Percentiles rank a stretch among this genome's conserved stretches.
phyloP scores from a whole-genome alignment of 2,797 vertebrate species.

The Aplochiton taeniatus region DNA sequence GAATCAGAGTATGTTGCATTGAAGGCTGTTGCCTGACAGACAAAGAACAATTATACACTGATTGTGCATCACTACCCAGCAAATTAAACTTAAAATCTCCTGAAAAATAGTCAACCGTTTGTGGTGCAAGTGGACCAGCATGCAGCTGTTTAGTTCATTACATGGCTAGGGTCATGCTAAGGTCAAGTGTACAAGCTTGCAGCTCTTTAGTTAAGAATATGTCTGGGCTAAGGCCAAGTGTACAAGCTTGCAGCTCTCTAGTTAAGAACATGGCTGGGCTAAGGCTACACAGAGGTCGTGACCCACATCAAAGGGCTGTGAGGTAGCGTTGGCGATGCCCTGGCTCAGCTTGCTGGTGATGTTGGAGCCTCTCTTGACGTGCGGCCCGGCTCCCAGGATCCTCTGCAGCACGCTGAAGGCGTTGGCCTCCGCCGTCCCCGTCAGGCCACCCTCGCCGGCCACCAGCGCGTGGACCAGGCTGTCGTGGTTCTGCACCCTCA shows the following conservation, averaged over 20 bases:
- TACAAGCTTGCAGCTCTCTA: no score
- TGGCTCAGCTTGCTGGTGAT: slow-evolving; percentile 82
- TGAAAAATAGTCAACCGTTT: no score
- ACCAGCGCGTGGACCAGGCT: slow-evolving; percentile 85
- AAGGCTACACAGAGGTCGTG: neutral
- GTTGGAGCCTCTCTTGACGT: slow-evolving; percentile 86
- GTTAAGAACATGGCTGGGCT: neutral
- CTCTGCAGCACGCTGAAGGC: slow-evolving; percentile 88
- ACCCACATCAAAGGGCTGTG: slow-evolving; percentile 89
- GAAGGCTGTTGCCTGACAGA: slow-evolving; percentile 85
- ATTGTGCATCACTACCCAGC: no score
- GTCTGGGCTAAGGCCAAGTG: no score
- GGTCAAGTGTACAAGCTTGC: no score
- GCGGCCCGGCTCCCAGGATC: slow-evolving; percentile 86
- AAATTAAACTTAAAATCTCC: no score
- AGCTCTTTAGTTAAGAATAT: no score
- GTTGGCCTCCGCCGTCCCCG: slow-evolving; percentile 81
- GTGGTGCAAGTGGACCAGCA: no score
- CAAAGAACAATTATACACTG: no score
- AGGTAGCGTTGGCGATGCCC: slow-evolving; percentile 81
- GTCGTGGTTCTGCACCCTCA: slow-evolving; percentile 79
- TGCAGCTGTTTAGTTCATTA: no score
- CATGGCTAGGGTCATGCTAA: no score
- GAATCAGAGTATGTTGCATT: slow-evolving; percentile 89
- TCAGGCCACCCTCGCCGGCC: slow-evolving; percentile 80